Conservation (phyloP, 2,888 invertebrate species). For the Drosophila flavopinicola region DNA sequence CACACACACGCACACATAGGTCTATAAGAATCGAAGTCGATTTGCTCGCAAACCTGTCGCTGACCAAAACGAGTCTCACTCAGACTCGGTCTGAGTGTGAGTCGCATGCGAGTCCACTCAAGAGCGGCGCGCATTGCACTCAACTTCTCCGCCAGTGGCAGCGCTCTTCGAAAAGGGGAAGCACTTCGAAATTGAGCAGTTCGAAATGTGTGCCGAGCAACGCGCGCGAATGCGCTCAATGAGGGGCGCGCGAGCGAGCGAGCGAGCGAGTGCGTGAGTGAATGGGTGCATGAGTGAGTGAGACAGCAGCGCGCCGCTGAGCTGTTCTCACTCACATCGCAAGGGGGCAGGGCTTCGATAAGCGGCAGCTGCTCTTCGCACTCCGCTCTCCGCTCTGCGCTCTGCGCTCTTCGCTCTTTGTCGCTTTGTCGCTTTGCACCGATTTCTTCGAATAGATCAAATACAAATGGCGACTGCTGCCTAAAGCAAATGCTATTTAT, state of each 20-base stretch:
- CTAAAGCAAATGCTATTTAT: neutral
- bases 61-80: too few species aligned
- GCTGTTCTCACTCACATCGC: slow-evolving; percentile 8
- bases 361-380: slow-evolving; percentile 11
- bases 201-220: slow-evolving; percentile 31
- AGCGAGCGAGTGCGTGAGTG: slow-evolving; percentile 2
- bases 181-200: slow-evolving; percentile 38
- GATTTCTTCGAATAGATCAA: slow-evolving; percentile 31
- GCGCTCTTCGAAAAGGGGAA: slow-evolving; percentile 54
- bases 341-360: slow-evolving; percentile 44
- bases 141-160: slow-evolving; percentile 46
- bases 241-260: slow-evolving; percentile 38
- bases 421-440: neutral
- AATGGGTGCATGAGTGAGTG: slow-evolving; percentile 17
- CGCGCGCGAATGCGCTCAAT: slow-evolving; percentile 40
- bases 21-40: neutral
- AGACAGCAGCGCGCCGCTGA: slow-evolving; percentile 29
- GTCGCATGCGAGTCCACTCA: slow-evolving; percentile 20
- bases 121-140: slow-evolving; percentile 28
- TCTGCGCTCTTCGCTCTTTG: neutral
- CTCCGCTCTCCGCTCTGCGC: neutral
- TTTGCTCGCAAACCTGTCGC: slow-evolving; percentile 19
- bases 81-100: too few species aligned
- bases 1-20: neutral
- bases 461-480: slow-evolving; percentile 34